phyloP scores from a whole-genome alignment of 2,113 vertebrate genomes.

The Perca schrenkii region DNA sequence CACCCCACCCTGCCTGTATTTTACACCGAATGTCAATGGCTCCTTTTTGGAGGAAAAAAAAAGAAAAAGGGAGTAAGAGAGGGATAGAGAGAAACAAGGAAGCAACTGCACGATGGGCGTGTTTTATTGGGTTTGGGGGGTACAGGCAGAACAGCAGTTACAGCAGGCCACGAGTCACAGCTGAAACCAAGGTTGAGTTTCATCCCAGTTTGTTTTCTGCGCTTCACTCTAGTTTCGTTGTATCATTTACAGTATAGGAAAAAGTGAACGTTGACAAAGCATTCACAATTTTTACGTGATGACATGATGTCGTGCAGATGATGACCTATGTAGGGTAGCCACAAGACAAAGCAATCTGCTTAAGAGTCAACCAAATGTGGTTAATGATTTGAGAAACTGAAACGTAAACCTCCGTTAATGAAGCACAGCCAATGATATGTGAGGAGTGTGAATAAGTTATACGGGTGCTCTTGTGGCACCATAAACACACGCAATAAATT shows the following conservation, averaged over 20 bases:
- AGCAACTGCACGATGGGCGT: constrained; percentile 75
- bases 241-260: constrained; percentile 13
- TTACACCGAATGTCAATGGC: constrained; percentile 81
- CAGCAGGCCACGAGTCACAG: constrained; percentile 61
- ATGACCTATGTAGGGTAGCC: background rate
- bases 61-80: constrained; percentile 34
- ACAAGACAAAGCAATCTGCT: background rate
- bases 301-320: background rate
- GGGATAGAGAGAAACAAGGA: constrained; percentile 60
- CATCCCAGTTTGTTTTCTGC: constrained; percentile 40
- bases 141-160: constrained; percentile 68
- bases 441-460: constrained; percentile 39
- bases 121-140: constrained; percentile 71
- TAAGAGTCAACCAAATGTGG: background rate
- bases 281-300: background rate
- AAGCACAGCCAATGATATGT: constrained; percentile 12
- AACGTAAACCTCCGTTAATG: constrained; percentile 19
- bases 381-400: background rate
- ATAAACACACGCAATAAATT: constrained; percentile 57
- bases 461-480: constrained; percentile 32
- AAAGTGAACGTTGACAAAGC: constrained; percentile 24
- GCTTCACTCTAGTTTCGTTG: constrained; percentile 35
- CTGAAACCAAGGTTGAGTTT: constrained; percentile 73
- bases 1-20: constrained; percentile 62
- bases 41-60: constrained; percentile 69